These are phyloP conservation scores for Mesoligia furuncula DNA, from an alignment of 2,888 invertebrate genomes.

Conservation along the genomic window DNA sequence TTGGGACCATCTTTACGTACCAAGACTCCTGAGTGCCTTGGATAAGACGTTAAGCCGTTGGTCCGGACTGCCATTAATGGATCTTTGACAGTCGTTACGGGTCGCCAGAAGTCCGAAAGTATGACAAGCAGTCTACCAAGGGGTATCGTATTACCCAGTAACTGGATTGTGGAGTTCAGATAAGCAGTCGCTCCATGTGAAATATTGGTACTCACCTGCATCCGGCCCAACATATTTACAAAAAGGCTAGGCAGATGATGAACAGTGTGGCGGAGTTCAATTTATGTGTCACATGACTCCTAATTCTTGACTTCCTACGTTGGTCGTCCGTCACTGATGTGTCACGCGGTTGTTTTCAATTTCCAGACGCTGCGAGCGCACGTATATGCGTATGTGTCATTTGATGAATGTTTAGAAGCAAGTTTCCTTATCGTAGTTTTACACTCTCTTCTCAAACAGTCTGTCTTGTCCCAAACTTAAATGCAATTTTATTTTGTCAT, in stretches of 20 bases:
- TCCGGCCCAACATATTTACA: background rate
- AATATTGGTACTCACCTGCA: background rate
- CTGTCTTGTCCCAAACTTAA: background rate
- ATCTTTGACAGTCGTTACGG: background rate
- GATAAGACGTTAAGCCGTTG: too few relatives aligned
- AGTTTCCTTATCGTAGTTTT: background rate
- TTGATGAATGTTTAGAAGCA: constrained; percentile 1
- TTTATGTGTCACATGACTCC: constrained; percentile 14
- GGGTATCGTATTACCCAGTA: background rate
- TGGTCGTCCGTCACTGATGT: constrained; percentile 14
- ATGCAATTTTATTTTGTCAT: background rate
- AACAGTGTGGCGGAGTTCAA: background rate
- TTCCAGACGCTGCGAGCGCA: background rate
- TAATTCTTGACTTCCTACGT: background rate
- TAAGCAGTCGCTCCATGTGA: background rate
- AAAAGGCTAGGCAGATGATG: background rate
- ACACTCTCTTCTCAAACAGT: background rate
- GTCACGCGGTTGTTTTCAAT: constrained; percentile 32
- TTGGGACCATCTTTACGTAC: too few relatives aligned
- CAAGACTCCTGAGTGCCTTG: too few relatives aligned
- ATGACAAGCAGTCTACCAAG: background rate
- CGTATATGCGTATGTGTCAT: background rate
- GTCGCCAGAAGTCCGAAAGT: background rate
- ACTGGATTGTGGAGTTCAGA: background rate
- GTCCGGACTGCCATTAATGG: background rate